Evolutionary conservation across 2,888 invertebrate species (phyloP).

Genomic region (Eupithecia subumbrata): DNA sequence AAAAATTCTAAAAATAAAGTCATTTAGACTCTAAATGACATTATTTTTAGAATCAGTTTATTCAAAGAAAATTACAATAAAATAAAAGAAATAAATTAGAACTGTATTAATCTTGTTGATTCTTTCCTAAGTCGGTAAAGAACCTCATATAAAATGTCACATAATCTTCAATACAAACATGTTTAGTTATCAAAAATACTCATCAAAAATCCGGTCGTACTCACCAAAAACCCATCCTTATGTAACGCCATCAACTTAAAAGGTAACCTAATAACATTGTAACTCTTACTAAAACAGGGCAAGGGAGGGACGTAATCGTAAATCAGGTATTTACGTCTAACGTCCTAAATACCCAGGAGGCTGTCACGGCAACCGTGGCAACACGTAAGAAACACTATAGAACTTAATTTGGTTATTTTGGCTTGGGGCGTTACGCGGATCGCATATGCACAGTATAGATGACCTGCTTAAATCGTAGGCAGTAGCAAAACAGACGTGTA

Average conservation of each 20-base stretch:
- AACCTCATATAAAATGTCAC: too few relatives aligned
- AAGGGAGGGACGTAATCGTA: neutral
- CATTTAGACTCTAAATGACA: too few relatives aligned
- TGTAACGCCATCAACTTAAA: neutral
- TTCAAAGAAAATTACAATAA: too few relatives aligned
- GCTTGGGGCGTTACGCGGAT: constrained; percentile 22
- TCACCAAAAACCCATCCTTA: neutral
- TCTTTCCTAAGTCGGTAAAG: too few relatives aligned
- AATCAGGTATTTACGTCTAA: constrained; percentile 6
- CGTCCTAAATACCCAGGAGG: constrained; percentile 25
- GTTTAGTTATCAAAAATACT: too few relatives aligned
- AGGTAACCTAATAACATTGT: neutral
- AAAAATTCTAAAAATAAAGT: too few relatives aligned
- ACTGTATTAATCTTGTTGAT: too few relatives aligned
- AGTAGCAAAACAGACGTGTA: neutral
- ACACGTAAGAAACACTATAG: constrained; percentile 39
- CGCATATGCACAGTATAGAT: constrained; percentile 17
- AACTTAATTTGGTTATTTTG: constrained; percentile 43
- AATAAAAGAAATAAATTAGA: too few relatives aligned
- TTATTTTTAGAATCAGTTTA: too few relatives aligned
- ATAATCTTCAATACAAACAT: too few relatives aligned
- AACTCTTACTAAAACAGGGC: neutral
- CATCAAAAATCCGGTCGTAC: too few relatives aligned
- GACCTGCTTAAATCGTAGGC: neutral
- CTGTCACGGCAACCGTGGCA: constrained; percentile 33